A percentile compares a stretch with the other conserved stretches of the same genome.
Conservation (phyloP, 2,888 invertebrate genomes). For the Nomada goodeniana region DNA sequence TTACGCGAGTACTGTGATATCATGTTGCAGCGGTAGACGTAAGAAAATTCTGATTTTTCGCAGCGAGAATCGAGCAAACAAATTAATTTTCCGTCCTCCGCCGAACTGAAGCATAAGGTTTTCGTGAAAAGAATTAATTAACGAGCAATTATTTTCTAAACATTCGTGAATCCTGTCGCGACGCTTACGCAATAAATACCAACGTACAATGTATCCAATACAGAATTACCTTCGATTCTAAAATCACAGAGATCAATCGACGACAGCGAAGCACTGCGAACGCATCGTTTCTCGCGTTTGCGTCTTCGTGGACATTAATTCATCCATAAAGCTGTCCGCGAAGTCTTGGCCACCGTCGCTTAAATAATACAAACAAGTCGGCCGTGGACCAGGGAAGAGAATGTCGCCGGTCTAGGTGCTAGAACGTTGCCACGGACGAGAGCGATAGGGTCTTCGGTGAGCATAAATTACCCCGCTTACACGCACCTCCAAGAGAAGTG, state of each 20-base stretch:
- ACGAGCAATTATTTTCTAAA: neutral
- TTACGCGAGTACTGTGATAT: too few species aligned
- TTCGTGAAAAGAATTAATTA: neutral
- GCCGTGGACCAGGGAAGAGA: slow-evolving; percentile 30
- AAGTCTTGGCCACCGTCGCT: slow-evolving; percentile 10
- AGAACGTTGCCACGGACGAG: slow-evolving; percentile 55
- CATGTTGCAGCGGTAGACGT: too few species aligned
- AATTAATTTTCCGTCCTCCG: too few species aligned
- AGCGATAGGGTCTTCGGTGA: slow-evolving; percentile 80
- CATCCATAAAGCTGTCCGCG: slow-evolving; percentile 43
- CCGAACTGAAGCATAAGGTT: too few species aligned
- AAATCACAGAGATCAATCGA: slow-evolving; percentile 11
- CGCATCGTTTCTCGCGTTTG: neutral
- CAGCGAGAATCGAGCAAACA: too few species aligned
- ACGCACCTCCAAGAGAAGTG: slow-evolving; percentile 78
- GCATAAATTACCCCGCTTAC: slow-evolving; percentile 82
- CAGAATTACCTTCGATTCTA: neutral
- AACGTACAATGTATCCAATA: neutral
- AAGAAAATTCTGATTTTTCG: too few species aligned
- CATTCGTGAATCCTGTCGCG: too few species aligned
- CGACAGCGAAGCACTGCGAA: neutral
- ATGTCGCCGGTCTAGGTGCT: slow-evolving; percentile 48
- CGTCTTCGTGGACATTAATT: slow-evolving; percentile 29
- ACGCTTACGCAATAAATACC: neutral
- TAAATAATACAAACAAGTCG: slow-evolving; percentile 58